A percentile compares a stretch with the other conserved stretches of the same genome.
Conservation (phyloP, 30 jellyfish, hydroid and myxozoan species). For the Clytia hemisphaerica region DNA sequence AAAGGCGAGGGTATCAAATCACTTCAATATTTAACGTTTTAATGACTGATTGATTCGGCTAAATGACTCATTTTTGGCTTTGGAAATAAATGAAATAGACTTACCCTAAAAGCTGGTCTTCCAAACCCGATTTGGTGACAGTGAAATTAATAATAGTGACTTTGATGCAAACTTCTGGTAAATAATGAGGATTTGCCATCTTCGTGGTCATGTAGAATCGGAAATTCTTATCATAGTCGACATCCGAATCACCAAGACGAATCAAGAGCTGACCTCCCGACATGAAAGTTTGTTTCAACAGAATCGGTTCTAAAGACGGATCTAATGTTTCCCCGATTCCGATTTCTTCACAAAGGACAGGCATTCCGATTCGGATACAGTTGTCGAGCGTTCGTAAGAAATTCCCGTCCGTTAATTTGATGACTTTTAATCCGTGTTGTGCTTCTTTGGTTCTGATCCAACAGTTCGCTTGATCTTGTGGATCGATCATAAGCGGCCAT, state of each 20-base stretch:
- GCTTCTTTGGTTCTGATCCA: slow-evolving; percentile 85
- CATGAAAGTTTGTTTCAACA: slow-evolving; percentile 80
- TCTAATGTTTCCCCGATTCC: slow-evolving; percentile 91
- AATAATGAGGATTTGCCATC: slow-evolving; percentile 87
- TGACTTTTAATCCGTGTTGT: slow-evolving; percentile 70
- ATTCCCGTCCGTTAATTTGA: slow-evolving; percentile 72
- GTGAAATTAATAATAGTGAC: slow-evolving; percentile 92
- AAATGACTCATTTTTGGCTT: no score
- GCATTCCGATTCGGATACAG: slow-evolving; percentile 86
- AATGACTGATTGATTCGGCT: no score
- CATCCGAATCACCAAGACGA: slow-evolving; percentile 91
- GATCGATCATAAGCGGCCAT: slow-evolving; percentile 98
- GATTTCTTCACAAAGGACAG: slow-evolving; percentile 77
- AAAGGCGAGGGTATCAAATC: no score
- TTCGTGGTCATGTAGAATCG: slow-evolving; percentile 91
- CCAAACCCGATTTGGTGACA: slow-evolving; percentile 86
- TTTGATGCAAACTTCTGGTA: slow-evolving; percentile 95
- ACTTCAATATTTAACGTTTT: no score
- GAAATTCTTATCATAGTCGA: slow-evolving; percentile 85
- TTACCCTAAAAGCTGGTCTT: slow-evolving; percentile 91
- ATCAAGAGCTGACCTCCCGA: slow-evolving; percentile 88
- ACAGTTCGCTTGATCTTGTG: slow-evolving; percentile 96
- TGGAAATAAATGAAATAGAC: slow-evolving; percentile 16
- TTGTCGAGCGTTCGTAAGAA: slow-evolving; percentile 82
- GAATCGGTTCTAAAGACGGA: slow-evolving; percentile 88